These are phyloP conservation scores for Danio rerio DNA, from an alignment of 2,113 vertebrate species.

Conservation along the genomic window DNA sequence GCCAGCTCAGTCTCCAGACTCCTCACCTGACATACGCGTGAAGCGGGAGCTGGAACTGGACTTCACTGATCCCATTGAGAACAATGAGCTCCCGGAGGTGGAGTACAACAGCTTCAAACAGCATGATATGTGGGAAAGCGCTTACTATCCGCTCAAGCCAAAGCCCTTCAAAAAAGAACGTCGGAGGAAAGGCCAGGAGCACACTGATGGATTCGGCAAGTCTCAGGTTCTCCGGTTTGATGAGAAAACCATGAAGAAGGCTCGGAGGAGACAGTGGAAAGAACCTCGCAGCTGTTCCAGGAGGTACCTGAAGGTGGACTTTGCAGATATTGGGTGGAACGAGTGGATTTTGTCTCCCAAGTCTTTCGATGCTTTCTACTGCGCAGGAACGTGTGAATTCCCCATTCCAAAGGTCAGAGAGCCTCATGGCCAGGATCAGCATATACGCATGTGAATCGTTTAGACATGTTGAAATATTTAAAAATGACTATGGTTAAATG, in stretches of 20 bases:
- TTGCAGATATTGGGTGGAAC: slow-evolving; percentile 96
- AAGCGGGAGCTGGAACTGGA: slow-evolving; percentile 68
- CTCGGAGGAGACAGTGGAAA: slow-evolving; percentile 88
- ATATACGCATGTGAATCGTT: slow-evolving; percentile 34
- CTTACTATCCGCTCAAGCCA: slow-evolving; percentile 84
- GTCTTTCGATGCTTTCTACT: slow-evolving; percentile 96
- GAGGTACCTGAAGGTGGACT: slow-evolving; percentile 93
- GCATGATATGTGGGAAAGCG: slow-evolving; percentile 87
- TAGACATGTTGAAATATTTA: slow-evolving; percentile 56
- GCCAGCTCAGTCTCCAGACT: slow-evolving; percentile 75
- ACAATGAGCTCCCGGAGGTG: slow-evolving; percentile 81
- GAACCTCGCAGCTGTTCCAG: slow-evolving; percentile 89
- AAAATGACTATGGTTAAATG: slow-evolving; percentile 48
- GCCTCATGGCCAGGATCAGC: slow-evolving; percentile 4
- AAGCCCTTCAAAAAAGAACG: slow-evolving; percentile 77
- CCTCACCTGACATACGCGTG: slow-evolving; percentile 65
- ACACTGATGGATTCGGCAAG: slow-evolving; percentile 67
- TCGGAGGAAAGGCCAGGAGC: slow-evolving; percentile 78
- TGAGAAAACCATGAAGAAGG: slow-evolving; percentile 95
- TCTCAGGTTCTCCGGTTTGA: slow-evolving; percentile 91
- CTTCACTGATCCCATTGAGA: slow-evolving; percentile 81
- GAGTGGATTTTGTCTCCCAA: slow-evolving; percentile 96
- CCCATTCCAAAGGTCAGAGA: slow-evolving; percentile 91
- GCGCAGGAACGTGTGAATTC: slow-evolving; percentile 90
- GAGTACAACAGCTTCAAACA: slow-evolving; percentile 80